Percentiles rank a stretch among this genome's conserved stretches.
phyloP scores from a whole-genome alignment of 1,140 invertebrate species.

The Nymphalis io region DNA sequence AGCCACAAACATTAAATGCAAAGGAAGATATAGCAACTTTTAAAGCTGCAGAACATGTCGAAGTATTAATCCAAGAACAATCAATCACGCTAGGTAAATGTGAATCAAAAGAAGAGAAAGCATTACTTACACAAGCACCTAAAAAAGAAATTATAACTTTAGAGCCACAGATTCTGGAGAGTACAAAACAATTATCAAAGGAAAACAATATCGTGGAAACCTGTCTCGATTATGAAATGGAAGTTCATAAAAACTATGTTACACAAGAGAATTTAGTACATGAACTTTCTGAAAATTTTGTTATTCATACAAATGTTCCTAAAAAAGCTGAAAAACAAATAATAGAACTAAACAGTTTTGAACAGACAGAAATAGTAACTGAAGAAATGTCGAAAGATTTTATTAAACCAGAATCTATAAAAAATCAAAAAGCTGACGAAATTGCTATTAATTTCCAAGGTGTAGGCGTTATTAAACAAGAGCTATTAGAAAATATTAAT shows the following conservation, averaged over 20 bases:
- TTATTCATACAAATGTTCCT: conserved; percentile 33
- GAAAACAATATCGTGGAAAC: conserved; percentile 36
- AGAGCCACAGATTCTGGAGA: conserved; percentile 58
- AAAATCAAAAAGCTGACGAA: conserved; percentile 46
- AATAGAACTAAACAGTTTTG: conserved; percentile 51
- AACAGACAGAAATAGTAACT: conserved; percentile 51
- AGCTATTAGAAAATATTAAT: conserved; percentile 48
- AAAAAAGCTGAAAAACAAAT: conserved; percentile 50
- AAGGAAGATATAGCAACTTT: conserved; percentile 32
- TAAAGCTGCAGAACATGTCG: conserved; percentile 34
- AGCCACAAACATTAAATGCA: conserved; percentile 19
- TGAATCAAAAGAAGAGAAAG: conserved; percentile 44
- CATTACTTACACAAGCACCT: conserved; percentile 33
- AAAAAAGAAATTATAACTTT: conserved; percentile 39
- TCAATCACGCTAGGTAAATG: conserved; percentile 41
- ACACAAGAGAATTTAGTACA: conserved; percentile 41
- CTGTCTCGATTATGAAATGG: conserved; percentile 40
- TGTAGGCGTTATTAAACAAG: conserved; percentile 43
- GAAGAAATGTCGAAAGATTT: conserved; percentile 43
- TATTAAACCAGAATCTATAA: conserved; percentile 25
- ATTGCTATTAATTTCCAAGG: conserved; percentile 44
- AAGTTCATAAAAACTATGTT: conserved; percentile 55
- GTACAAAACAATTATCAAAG: conserved; percentile 35
- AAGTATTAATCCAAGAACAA: conserved; percentile 38
- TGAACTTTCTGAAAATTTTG: conserved; percentile 46